Evolutionary conservation across 2,113 vertebrate species (phyloP).

Genomic region (Hoplias malabaricus): DNA sequence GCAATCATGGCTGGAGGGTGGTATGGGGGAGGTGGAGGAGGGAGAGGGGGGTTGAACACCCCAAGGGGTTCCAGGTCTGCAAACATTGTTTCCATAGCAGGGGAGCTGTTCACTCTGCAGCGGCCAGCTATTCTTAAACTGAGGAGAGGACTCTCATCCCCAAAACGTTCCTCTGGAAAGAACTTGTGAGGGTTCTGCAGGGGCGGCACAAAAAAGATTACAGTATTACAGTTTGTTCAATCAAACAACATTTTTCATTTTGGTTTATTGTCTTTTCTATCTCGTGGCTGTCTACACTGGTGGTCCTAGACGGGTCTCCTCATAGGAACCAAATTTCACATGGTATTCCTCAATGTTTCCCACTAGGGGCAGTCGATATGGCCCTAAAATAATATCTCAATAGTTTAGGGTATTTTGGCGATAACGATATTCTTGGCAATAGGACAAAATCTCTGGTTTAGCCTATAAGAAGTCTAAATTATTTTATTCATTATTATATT

Average conservation of each 20-base stretch:
- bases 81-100: constrained; percentile 92
- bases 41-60: constrained; percentile 90
- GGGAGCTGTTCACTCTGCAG: constrained; percentile 92
- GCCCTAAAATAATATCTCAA: no score
- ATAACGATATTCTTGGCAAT: no score
- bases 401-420: no score
- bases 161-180: constrained; percentile 96
- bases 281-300: neutral
- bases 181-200: constrained; percentile 97
- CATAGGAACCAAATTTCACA: no score
- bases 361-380: no score
- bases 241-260: neutral
- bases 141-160: constrained; percentile 94
- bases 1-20: constrained; percentile 87
- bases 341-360: no score
- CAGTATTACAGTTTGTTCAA: neutral
- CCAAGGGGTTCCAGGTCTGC: constrained; percentile 91
- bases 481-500: no score
- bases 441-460: no score
- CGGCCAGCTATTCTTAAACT: constrained; percentile 86
- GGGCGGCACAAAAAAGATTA: constrained; percentile 21
- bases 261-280: neutral
- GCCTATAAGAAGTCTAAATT: no score
- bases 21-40: constrained; percentile 93
- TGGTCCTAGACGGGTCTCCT: no score